These are phyloP conservation scores for Entomobrya proxima DNA, from an alignment of 2,888 invertebrate genomes.

Conservation along the genomic window DNA sequence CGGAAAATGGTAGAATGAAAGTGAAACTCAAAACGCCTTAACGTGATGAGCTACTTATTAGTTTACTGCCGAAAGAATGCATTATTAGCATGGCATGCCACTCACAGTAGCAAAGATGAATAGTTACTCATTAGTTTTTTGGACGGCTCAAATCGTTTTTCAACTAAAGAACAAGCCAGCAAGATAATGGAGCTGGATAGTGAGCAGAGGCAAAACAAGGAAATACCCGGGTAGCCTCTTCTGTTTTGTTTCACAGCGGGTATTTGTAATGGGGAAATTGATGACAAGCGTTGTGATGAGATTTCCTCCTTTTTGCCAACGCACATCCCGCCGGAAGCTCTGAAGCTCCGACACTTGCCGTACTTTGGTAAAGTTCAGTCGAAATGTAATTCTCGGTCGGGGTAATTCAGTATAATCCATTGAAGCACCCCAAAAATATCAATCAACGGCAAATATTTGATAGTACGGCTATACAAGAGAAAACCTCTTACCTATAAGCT, in stretches of 20 bases:
- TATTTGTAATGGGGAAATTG: background rate
- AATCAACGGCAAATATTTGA: too few relatives aligned
- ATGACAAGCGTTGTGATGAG: background rate
- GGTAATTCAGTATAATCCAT: background rate
- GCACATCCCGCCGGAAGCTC: background rate
- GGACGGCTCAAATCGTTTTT: slow-evolving; percentile 45
- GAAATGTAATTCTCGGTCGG: background rate
- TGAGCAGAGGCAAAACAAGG: background rate
- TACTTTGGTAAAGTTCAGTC: too few relatives aligned
- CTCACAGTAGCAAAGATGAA: background rate
- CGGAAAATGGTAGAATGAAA: slow-evolving; percentile 14
- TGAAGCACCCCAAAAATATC: too few relatives aligned
- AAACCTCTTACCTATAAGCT: background rate
- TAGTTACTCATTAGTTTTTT: slow-evolving; percentile 49
- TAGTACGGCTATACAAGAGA: too few relatives aligned
- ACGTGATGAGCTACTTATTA: background rate
- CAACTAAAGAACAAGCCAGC: slow-evolving; percentile 1
- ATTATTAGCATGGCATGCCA: too few relatives aligned
- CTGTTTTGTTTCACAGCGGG: background rate
- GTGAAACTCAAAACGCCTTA: slow-evolving; percentile 42
- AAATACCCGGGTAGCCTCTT: slow-evolving; percentile 41
- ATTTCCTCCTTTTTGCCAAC: background rate
- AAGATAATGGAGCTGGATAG: slow-evolving; percentile 29
- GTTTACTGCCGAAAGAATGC: background rate
- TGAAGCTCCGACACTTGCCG: too few relatives aligned